Conservation (phyloP, 2,113 vertebrate species). For the Neofelis nebulosa region DNA sequence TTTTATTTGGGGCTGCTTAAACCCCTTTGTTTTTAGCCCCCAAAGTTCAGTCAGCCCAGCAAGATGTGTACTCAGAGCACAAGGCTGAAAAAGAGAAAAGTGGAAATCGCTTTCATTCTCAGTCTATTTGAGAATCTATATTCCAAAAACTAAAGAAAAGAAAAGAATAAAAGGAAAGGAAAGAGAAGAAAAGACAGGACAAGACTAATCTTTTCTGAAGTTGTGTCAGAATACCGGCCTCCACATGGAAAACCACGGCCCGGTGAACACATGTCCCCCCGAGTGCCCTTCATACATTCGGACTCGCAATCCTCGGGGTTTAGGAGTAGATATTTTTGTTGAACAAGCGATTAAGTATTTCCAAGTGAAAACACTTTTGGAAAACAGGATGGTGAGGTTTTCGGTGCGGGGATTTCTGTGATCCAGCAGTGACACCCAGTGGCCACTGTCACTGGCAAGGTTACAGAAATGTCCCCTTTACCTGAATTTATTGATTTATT, state of each 20-base stretch:
- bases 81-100: not conserved
- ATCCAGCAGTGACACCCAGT: slow-evolving; percentile 82
- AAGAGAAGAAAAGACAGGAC: not conserved
- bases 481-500: too few species aligned
- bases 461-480: not conserved
- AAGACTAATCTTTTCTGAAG: not conserved
- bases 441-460: slow-evolving; percentile 23
- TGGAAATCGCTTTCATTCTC: not conserved
- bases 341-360: slow-evolving; percentile 67
- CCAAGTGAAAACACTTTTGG: slow-evolving; percentile 59
- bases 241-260: not conserved
- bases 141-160: not conserved
- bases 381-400: slow-evolving; percentile 40
- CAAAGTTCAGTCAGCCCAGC: not conserved
- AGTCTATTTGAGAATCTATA: not conserved
- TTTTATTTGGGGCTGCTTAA: not conserved
- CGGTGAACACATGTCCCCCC: not conserved
- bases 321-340: slow-evolving; percentile 60
- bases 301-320: not conserved
- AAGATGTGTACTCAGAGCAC: not conserved
- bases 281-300: not conserved
- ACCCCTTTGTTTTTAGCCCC: not conserved
- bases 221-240: not conserved
- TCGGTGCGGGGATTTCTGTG: not conserved
- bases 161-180: not conserved